Base-by-base conservation (phyloP, 2,888 invertebrate genomes). In the Lasioglossum malachurum region DNA sequence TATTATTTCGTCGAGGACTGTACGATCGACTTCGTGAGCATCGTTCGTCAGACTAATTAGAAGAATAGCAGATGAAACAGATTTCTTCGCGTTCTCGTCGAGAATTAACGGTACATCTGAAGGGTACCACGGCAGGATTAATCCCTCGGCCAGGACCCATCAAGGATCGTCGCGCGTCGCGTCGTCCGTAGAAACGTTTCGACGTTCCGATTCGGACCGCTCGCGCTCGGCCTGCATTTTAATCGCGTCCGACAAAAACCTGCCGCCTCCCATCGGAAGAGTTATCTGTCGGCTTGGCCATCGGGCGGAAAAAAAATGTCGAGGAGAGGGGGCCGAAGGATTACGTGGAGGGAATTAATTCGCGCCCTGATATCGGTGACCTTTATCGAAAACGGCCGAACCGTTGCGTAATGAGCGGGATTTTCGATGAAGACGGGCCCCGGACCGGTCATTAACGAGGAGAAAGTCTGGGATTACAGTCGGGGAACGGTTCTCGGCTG, bases 401-500 rank as follows among this genome's bases (percentile, higher is more conserved):
- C 75, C 60, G n/a, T 60, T 57, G 27, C 31, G 16, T 46, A 38
- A 19, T n/a, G 46, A 75, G 49, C 71, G 67, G 73, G 80, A 85
- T 87, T 87, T 84, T 82, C 84, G 69, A 80, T 73, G 69, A 80
- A 84, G 88, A 73, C 75, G 76, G 49, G 60, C 71, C 71, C 78
- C 35, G 72, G 69, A 71, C 75, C 67, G 80, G 57, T 53, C 73
- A 80, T 90, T 86, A 88, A 75, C 86, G 77, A 78, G 73, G 41
- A 81, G 86, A 74, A 80, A 78, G 80, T 77, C 38, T 75, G 89
- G 57, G 89, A 88, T 89, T 90, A 82, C 71, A 74, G 75, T 57
- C 71, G 57, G 35, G 23, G 72, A 75, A 57, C 82, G 78, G 80
- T 69, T 84, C 27, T n/a, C 80, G n/a, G 64, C 46, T 31, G 69